Conservation (phyloP, 2,888 invertebrate genomes). For the Capitulum mitella region DNA sequence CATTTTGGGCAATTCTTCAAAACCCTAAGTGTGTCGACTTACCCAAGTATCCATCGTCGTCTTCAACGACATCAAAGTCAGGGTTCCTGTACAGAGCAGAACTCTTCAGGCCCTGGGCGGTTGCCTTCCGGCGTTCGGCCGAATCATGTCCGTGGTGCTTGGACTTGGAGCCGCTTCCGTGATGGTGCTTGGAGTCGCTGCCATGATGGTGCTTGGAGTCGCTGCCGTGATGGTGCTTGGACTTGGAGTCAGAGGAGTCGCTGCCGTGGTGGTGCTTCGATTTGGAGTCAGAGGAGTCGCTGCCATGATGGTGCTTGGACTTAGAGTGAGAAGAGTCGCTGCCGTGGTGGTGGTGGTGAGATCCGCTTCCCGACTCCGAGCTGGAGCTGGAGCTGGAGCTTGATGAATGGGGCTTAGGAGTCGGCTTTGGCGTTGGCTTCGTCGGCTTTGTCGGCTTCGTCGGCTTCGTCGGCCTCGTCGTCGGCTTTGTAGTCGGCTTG, state of each 20-base stretch:
- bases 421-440: neutral
- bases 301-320: neutral
- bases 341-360: slow-evolving; percentile 7
- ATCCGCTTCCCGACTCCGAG: neutral
- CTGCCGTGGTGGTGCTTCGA: slow-evolving; percentile 6
- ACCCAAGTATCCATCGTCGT: slow-evolving; percentile 11
- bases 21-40: neutral
- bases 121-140: neutral
- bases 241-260: neutral
- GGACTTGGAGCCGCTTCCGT: neutral
- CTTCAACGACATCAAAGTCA: neutral
- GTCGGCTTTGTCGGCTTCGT: neutral
- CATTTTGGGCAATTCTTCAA: too few species aligned
- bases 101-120: neutral
- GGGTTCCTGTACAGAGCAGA: neutral
- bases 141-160: neutral
- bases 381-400: too few species aligned
- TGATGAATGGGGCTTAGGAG: neutral
- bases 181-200: neutral
- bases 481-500: neutral
- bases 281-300: neutral
- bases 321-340: neutral
- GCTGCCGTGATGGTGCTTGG: slow-evolving; percentile 9
- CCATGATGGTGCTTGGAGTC: neutral
- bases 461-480: neutral